Evolutionary conservation across 1,140 invertebrate species (phyloP).

Genomic region (Camponotus pennsylvanicus): DNA sequence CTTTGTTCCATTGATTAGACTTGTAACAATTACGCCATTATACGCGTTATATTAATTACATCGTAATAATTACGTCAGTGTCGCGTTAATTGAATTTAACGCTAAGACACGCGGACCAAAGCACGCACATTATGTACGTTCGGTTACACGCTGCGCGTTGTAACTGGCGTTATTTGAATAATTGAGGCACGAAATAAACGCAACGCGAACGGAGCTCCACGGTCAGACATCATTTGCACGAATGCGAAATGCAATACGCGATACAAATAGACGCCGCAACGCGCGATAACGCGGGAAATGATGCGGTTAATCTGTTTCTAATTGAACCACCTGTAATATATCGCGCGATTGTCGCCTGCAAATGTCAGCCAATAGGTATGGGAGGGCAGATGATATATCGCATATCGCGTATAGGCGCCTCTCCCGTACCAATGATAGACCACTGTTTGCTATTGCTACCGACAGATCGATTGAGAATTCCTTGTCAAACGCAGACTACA

Average conservation of each 20-base stretch:
- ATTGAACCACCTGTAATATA: slow-evolving; percentile 58
- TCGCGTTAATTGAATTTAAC: slow-evolving; percentile 28
- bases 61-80: slow-evolving; percentile 19
- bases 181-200: slow-evolving; percentile 53
- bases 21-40: slow-evolving; percentile 17
- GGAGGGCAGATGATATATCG: slow-evolving; percentile 21
- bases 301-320: slow-evolving; percentile 59
- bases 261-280: background rate
- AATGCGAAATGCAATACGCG: slow-evolving; percentile 18
- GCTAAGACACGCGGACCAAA: background rate
- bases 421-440: slow-evolving; percentile 38
- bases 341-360: slow-evolving; percentile 51
- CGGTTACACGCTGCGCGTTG: background rate
- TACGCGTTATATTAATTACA: slow-evolving; percentile 9
- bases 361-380: slow-evolving; percentile 43
- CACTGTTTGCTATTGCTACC: slow-evolving; percentile 19
- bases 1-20: background rate
- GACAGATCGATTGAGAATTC: slow-evolving; percentile 34
- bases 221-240: slow-evolving; percentile 21
- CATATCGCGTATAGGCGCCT: background rate
- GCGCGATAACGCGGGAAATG: slow-evolving; percentile 55
- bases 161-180: background rate
- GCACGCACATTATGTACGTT: background rate
- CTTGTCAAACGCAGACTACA: slow-evolving; percentile 43
- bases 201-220: background rate